Evolutionary conservation across 2,797 vertebrate species (phyloP).

Genomic region (Enteromius trimaculatus): DNA sequence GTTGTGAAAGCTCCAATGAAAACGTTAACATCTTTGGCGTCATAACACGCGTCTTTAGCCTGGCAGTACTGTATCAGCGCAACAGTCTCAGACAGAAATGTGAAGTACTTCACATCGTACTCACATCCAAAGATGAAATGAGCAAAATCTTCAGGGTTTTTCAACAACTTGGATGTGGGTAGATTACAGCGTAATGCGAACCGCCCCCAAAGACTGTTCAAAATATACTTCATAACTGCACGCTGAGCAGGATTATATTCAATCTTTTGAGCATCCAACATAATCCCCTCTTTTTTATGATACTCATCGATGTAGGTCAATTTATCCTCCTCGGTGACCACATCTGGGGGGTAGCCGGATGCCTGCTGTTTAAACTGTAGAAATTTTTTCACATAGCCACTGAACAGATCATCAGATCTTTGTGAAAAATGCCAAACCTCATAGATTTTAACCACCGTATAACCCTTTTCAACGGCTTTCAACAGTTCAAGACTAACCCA

Average conservation of each 20-base stretch:
- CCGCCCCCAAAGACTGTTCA: not conserved
- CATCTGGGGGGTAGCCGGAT: not conserved
- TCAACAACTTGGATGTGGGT: not conserved
- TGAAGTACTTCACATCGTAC: not conserved
- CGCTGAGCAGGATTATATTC: not conserved
- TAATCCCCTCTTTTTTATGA: not conserved
- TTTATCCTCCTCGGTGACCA: not conserved
- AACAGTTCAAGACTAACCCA: constrained; percentile 15
- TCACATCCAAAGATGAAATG: not conserved
- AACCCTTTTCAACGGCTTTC: constrained; percentile 22
- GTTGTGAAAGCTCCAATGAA: not conserved
- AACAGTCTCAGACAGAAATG: not conserved
- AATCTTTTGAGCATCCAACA: not conserved
- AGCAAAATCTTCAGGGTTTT: not conserved
- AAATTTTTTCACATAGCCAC: not conserved
- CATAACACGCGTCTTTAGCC: too few relatives aligned
- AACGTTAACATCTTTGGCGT: not conserved
- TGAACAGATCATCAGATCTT: not conserved
- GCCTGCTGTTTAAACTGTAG: constrained; percentile 8
- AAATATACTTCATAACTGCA: not conserved
- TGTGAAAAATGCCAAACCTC: constrained; percentile 33
- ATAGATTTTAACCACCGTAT: not conserved
- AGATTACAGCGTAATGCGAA: not conserved
- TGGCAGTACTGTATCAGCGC: not conserved
- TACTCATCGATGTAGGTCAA: not conserved